Base-by-base conservation (phyloP, 1,140 invertebrate genomes). In the Reticulitermes speratus region DNA sequence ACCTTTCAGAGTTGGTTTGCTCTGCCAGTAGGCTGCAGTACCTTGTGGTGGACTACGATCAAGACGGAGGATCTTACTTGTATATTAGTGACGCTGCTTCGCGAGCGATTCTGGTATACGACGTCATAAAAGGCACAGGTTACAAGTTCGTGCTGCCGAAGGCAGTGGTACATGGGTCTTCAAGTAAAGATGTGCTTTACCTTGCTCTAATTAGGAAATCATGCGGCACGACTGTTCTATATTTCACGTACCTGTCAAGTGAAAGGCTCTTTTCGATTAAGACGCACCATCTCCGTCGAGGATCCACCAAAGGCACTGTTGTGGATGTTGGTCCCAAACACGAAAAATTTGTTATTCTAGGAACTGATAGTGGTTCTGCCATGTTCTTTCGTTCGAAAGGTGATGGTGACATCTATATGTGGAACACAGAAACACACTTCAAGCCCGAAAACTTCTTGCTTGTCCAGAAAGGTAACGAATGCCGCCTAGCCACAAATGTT, bases 51-150 rank as follows among this genome's bases (percentile, higher is more conserved):
- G 94, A 94, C 12, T 91, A 91, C 86, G 55, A 32, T 38, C 5
- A n/a, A 16, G 84, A 87, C 12, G 86, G 86, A 82, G 21, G 45
- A 9, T 19, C 23, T 45, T 87, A n/a, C 87, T 89, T 94, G 21
- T 95, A 94, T 88, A 91, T 95, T 2, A 93, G 92, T 44, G 94
- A 95, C 90, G 94, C 94, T 3, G 93, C 93, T 2, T 91, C 92
- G 23, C 90, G 93, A 30, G 92, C 94, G 0, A 93, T 95, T 44
- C 90, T 95, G 19, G 94, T 95, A 0, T 94, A 93, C 87, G 94
- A 95, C 88, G 91, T 95, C 2, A 91, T 91, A 38, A 91, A 91
- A 6, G 91, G 91, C 88, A 91, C 90, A 23, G 94, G 94, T 12
- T 88, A 38, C 81, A 84, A 89, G 1, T 89, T 89, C 11, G 88